Base-by-base conservation (phyloP, 2,888 invertebrate species). In the Volucella inflata region DNA sequence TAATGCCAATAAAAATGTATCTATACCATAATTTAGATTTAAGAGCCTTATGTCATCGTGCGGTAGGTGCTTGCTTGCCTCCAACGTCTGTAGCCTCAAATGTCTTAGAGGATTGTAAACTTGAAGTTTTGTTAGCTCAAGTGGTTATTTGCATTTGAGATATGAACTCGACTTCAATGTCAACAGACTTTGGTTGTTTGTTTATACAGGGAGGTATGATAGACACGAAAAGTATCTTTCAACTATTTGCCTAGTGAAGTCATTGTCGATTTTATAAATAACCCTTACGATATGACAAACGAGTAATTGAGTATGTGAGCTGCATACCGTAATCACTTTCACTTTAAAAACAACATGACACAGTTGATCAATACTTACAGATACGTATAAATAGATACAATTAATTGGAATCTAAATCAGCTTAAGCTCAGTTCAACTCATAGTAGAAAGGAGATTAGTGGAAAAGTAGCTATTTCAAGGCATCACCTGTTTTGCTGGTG, bases 21-120 rank as follows among this genome's bases (percentile, higher is more conserved):
- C 21, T 50, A 42, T 44, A 48, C 38, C 48, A 40, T 48, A 59
- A 59, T 40, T 50, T 8, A n/a, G 50, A 46, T 16, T 53, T 16
- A 3, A 64, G 50, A n/a, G 78, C 57, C 70, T 78, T 78, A 78
- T 78, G 78, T 78, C 78, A 78, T 70, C 42, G 44, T n/a, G n/a
- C 36, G 12, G 11, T n/a, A 11, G 36, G 12, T 57, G 40, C 16
- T 42, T 38, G 51, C 36, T 55, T 55, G 55, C 55, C n/a, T n/a
- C 9, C 30, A 9, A 36, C 6, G 30, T 30, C 21, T 21, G 0
- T 1, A 21, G 2, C 21, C 2, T 21, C 21, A 4, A 21, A 21
- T 38, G 60, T 44, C 72, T 62, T 50, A 8, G 38, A 50, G 38
- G 48, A 42, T 40, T 16, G 57, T 50, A 71, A 78, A 78, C 78